A percentile compares a stretch with the other conserved stretches of the same genome.
Evolutionary conservation across 2,113 vertebrate genomes (phyloP).

Genomic region (Gymnarchus niloticus): DNA sequence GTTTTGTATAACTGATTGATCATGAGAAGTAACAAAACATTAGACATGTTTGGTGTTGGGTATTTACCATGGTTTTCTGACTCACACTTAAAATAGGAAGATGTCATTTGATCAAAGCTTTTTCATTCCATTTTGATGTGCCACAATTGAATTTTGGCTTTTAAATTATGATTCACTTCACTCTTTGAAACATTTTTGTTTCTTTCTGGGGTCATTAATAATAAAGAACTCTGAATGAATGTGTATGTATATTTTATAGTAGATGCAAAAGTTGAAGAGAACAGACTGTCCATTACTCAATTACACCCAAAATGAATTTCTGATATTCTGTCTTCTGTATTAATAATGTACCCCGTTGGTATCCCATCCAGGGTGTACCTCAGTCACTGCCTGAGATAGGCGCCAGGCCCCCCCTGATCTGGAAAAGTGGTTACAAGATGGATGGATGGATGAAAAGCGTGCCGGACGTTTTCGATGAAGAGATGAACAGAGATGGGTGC

Average conservation of each 20-base stretch:
- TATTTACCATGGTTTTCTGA: not conserved
- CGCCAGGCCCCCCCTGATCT: no score
- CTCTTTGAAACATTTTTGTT: not conserved
- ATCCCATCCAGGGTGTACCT: no score
- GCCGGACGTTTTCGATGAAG: no score
- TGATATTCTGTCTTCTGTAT: not conserved
- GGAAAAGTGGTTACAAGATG: no score
- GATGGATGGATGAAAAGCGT: no score
- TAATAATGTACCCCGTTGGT: no score
- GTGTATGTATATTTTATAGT: not conserved
- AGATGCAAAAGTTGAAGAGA: not conserved
- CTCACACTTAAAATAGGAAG: not conserved
- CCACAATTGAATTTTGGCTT: not conserved
- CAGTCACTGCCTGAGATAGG: no score
- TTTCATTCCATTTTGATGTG: not conserved
- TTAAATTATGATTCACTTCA: not conserved
- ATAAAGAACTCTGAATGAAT: not conserved
- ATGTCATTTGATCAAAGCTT: not conserved
- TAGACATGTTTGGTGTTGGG: not conserved
- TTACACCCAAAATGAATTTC: not conserved
- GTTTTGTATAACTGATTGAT: not conserved
- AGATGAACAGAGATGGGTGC: no score
- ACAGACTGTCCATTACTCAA: not conserved
- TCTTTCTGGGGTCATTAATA: not conserved
- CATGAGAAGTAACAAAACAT: not conserved